Percentiles rank a stretch among this genome's conserved stretches.
Evolutionary conservation across 2,113 vertebrate genomes (phyloP).

Genomic region (Lota lota): DNA sequence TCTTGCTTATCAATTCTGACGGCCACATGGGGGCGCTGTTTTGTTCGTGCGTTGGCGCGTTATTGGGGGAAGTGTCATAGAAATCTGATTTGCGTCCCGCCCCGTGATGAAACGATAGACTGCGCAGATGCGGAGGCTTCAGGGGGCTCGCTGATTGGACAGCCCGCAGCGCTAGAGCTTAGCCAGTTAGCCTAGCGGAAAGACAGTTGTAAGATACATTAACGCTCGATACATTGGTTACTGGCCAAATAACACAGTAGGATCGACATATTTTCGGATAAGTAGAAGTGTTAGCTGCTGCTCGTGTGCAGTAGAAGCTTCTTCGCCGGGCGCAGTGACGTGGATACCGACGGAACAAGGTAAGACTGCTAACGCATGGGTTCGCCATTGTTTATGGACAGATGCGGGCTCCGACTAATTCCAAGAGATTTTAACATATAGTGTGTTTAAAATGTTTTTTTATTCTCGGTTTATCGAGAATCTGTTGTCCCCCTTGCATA

Average conservation of each 20-base stretch:
- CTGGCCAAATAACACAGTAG: fast-evolving
- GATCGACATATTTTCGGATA: fast-evolving
- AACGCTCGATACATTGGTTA: not conserved
- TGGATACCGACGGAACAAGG: conserved; percentile 22
- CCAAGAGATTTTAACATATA: not conserved
- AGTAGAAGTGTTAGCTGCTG: not conserved
- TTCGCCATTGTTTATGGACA: conserved; percentile 61
- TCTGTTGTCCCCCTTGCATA: too few species aligned
- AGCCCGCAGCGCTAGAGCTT: not conserved
- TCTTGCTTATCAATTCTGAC: too few species aligned
- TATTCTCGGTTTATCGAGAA: too few species aligned
- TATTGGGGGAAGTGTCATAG: not conserved
- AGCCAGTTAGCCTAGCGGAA: not conserved
- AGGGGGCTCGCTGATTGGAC: not conserved
- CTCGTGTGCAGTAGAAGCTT: not conserved
- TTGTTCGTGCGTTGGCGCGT: not conserved
- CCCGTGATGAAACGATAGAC: not conserved
- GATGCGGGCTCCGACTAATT: conserved; percentile 26
- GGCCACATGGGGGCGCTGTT: too few species aligned
- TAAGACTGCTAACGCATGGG: conserved; percentile 33
- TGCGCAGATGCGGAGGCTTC: conserved; percentile 37
- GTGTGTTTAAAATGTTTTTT: not conserved
- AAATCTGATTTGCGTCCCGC: not conserved
- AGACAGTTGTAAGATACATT: conserved; percentile 4
- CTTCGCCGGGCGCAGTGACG: not conserved